Percentiles rank a stretch among this genome's conserved stretches.
phyloP scores from a whole-genome alignment of 2,113 vertebrate genomes.

The Vidua chalybeata region DNA sequence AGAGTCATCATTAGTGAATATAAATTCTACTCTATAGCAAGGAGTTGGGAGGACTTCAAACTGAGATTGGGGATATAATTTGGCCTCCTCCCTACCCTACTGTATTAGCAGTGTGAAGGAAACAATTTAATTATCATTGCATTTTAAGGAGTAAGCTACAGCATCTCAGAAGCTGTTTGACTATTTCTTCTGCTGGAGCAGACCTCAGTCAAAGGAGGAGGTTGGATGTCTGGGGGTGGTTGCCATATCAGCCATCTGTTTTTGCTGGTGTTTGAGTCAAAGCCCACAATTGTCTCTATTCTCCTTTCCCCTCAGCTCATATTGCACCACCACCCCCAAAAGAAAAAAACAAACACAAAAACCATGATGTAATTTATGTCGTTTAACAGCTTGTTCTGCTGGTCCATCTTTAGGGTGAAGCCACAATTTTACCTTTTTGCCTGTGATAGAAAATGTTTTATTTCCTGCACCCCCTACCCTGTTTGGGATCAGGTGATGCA shows the following conservation, averaged over 20 bases:
- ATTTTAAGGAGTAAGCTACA: neutral
- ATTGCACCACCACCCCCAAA: neutral
- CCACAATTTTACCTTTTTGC: neutral
- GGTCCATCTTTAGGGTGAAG: neutral
- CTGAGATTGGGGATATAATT: neutral
- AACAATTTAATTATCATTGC: neutral
- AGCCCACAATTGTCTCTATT: slow-evolving; percentile 24
- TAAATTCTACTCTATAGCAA: neutral
- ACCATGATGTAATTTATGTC: neutral
- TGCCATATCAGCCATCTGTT: slow-evolving; percentile 5
- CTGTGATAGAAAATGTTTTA: neutral
- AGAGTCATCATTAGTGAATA: neutral
- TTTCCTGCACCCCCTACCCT: neutral
- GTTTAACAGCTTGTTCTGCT: neutral
- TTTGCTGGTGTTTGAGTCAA: slow-evolving; percentile 14
- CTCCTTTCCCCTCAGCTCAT: neutral
- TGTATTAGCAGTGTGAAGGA: neutral
- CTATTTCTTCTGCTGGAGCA: neutral
- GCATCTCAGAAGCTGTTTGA: neutral
- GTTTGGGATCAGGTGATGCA: neutral
- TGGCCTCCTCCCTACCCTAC: no score
- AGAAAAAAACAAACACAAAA: neutral
- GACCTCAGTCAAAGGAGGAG: neutral
- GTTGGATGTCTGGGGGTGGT: neutral
- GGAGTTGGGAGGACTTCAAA: neutral